Conservation (phyloP, 2,113 vertebrate species). For the Apteryx owenii region DNA sequence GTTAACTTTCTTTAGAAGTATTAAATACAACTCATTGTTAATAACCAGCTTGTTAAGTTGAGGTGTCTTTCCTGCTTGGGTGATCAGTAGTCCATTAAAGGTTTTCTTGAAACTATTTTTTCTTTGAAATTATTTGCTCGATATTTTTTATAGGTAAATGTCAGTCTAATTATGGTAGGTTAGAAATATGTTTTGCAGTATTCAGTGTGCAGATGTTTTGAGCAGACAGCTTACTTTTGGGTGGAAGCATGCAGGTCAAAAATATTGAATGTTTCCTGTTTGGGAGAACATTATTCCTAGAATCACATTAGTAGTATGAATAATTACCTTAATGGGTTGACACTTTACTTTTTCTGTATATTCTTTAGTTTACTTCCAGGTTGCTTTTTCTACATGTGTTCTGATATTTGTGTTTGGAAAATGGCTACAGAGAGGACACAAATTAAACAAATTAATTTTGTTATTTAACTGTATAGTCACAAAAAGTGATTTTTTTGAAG, state of each 20-base stretch:
- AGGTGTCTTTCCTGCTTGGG: background rate
- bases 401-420: conserved; percentile 6
- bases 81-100: background rate
- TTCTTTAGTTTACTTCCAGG: background rate
- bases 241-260: background rate
- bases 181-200: conserved; percentile 1
- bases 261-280: background rate
- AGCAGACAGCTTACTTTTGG: background rate
- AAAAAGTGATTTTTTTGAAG: background rate
- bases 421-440: background rate
- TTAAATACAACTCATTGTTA: background rate
- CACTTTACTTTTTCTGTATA: background rate
- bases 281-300: background rate
- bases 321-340: background rate
- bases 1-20: background rate
- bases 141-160: background rate
- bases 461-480: background rate
- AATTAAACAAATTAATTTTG: background rate
- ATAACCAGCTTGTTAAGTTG: background rate
- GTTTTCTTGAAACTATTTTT: background rate
- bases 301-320: background rate
- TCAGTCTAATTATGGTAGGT: background rate
- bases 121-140: conserved; percentile 1
- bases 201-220: background rate
- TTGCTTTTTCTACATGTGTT: background rate